These are phyloP conservation scores for Caretta caretta DNA, from an alignment of 2,113 vertebrate species.

Conservation along the genomic window DNA sequence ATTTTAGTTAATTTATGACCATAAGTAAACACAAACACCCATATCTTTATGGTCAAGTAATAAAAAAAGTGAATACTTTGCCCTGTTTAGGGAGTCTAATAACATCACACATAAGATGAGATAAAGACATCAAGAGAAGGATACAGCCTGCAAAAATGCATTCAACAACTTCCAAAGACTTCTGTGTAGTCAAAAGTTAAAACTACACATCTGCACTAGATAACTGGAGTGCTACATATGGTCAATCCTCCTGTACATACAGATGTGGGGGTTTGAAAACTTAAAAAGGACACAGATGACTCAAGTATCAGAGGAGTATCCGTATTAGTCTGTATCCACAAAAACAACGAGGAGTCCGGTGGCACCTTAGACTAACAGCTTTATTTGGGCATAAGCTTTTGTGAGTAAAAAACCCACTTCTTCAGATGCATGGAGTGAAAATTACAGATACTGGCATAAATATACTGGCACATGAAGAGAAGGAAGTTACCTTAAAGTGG, in stretches of 20 bases:
- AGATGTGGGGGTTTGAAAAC: not conserved
- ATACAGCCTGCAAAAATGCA: not conserved
- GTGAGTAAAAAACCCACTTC: no score
- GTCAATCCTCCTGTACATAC: not conserved
- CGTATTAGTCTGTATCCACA: no score
- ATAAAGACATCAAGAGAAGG: not conserved
- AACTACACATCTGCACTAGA: not conserved
- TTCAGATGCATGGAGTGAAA: no score
- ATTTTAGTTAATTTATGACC: not conserved
- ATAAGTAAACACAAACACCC: not conserved
- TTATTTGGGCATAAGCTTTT: no score
- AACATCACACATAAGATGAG: not conserved
- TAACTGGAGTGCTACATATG: not conserved
- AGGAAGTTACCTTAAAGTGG: no score
- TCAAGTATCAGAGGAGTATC: not conserved
- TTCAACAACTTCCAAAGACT: not conserved
- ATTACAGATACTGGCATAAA: no score
- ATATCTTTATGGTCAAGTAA: not conserved
- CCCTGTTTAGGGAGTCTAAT: not conserved
- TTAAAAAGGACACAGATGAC: not conserved
- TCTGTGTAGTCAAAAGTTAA: not conserved
- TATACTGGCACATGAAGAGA: no score
- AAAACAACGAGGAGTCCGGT: no score
- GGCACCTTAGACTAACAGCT: no score
- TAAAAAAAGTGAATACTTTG: not conserved